Conservation (phyloP, 2,888 invertebrate genomes). For the Aphidius colemani region DNA sequence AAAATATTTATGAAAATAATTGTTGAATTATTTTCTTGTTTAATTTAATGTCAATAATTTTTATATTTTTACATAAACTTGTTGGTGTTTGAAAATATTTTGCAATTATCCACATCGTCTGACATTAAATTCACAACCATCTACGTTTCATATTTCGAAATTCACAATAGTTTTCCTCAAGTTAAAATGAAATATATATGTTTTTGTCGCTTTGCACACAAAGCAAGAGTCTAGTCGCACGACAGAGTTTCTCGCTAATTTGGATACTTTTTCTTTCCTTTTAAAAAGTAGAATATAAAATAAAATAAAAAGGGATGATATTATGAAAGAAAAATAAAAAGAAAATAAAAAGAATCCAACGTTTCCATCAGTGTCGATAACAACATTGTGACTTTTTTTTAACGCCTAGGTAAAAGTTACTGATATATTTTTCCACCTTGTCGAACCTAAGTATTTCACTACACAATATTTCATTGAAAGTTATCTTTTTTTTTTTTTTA, state of each 20-base stretch:
- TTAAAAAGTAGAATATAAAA: slow-evolving; percentile 14
- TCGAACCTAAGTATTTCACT: slow-evolving; percentile 18
- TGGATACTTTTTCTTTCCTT: slow-evolving; percentile 36
- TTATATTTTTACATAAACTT: too few relatives aligned
- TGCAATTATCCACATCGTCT: slow-evolving; percentile 53
- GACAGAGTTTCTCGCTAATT: slow-evolving; percentile 45
- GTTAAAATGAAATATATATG: too few relatives aligned
- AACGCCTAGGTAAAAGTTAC: slow-evolving; percentile 15
- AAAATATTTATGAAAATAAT: too few relatives aligned
- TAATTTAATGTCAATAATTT: too few relatives aligned
- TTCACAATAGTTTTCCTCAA: too few relatives aligned
- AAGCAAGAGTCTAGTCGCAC: background rate
- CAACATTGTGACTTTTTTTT: slow-evolving; percentile 9
- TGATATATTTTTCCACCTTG: slow-evolving; percentile 27
- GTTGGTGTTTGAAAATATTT: slow-evolving; percentile 45
- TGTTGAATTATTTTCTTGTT: too few relatives aligned
- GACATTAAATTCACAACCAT: slow-evolving; percentile 36
- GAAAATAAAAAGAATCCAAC: too few relatives aligned
- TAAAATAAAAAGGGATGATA: slow-evolving; percentile 13
- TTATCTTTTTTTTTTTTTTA: slow-evolving; percentile 4
- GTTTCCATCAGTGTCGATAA: slow-evolving; percentile 21
- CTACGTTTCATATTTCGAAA: too few relatives aligned
- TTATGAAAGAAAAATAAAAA: slow-evolving; percentile 9
- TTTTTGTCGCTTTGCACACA: too few relatives aligned
- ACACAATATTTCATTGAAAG: slow-evolving; percentile 9